These are phyloP conservation scores for Linurgus olivaceus DNA, from an alignment of 2,797 vertebrate species.

Conservation along the genomic window DNA sequence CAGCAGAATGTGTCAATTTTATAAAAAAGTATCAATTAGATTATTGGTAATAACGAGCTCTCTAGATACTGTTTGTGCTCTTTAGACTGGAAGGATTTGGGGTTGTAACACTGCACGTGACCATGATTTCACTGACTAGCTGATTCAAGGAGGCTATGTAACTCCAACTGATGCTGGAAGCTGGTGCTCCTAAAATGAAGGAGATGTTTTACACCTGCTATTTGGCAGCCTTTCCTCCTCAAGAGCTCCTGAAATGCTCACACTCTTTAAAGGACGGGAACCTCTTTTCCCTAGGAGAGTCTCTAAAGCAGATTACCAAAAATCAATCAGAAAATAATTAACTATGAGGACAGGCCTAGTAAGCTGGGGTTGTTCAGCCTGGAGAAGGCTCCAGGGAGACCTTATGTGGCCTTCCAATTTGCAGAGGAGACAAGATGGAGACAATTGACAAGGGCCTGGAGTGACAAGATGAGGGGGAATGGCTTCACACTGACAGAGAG, in stretches of 20 bases:
- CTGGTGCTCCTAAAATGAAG: not conserved
- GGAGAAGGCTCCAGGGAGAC: not conserved
- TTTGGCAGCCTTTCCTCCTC: conserved; percentile 60
- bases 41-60: not conserved
- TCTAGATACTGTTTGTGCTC: not conserved
- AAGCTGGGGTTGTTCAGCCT: not conserved
- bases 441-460: not conserved
- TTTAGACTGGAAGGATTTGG: not conserved
- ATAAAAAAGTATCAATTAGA: not conserved
- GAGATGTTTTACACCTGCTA: conserved; percentile 36
- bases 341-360: not conserved
- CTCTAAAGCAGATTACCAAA: not conserved
- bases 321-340: not conserved
- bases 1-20: not conserved
- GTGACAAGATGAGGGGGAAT: not conserved
- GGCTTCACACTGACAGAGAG: not conserved
- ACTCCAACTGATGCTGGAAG: not conserved
- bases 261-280: conserved; percentile 56
- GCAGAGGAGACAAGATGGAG: not conserved
- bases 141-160: not conserved
- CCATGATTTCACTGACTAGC: not conserved
- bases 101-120: not conserved
- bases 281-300: conserved; percentile 49
- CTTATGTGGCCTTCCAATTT: not conserved
- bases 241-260: conserved; percentile 73